These are phyloP conservation scores for Sipha flava DNA, from an alignment of 1,140 invertebrate species.

Conservation along the genomic window DNA sequence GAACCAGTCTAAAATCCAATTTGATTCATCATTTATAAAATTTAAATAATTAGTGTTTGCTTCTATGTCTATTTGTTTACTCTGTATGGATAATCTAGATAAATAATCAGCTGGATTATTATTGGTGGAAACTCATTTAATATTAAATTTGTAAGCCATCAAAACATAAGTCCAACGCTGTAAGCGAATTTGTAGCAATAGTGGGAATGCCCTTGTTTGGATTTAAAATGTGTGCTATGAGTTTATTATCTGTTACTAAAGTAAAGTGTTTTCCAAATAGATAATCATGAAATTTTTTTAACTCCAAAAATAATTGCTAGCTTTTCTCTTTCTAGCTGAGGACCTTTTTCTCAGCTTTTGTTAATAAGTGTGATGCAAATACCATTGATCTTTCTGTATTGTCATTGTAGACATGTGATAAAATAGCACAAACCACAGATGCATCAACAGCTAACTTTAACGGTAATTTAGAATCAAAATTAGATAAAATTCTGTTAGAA, in stretches of 20 bases:
- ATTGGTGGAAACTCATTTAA: background rate
- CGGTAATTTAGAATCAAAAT: slow-evolving; percentile 43
- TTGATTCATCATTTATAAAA: background rate
- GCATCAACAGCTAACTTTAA: slow-evolving; percentile 47
- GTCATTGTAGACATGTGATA: slow-evolving; percentile 43
- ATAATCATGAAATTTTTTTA: slow-evolving; percentile 46
- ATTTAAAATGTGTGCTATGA: slow-evolving; percentile 33
- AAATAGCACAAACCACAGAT: slow-evolving; percentile 46
- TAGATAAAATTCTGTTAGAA: slow-evolving; percentile 35
- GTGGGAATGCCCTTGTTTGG: slow-evolving; percentile 39
- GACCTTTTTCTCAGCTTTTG: slow-evolving; percentile 45
- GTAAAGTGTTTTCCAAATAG: slow-evolving; percentile 45
- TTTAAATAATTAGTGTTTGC: background rate
- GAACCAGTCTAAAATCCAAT: background rate
- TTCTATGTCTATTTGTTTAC: too few relatives aligned
- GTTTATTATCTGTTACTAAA: slow-evolving; percentile 46
- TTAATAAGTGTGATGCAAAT: slow-evolving; percentile 45
- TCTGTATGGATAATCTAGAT: background rate
- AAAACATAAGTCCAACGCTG: slow-evolving; percentile 34
- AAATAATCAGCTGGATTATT: background rate
- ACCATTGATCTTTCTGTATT: slow-evolving; percentile 44
- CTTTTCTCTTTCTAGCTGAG: slow-evolving; percentile 47
- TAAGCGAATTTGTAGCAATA: slow-evolving; percentile 15
- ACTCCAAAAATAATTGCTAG: slow-evolving; percentile 45
- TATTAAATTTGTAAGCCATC: slow-evolving; percentile 40